These are phyloP conservation scores for Neodiprion fabricii DNA, from an alignment of 1,140 invertebrate species.

Conservation along the genomic window DNA sequence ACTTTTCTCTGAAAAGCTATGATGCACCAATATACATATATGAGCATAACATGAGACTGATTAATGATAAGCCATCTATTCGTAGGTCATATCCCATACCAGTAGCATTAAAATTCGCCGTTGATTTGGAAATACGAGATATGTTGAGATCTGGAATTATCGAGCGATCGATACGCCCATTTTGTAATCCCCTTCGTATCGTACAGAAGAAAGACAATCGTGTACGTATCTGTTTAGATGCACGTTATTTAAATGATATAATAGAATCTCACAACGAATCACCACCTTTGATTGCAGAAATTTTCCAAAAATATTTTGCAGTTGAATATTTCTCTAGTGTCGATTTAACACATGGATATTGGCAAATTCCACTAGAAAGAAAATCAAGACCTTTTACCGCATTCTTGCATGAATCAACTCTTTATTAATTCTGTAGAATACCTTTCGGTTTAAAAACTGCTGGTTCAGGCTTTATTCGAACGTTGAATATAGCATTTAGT, in stretches of 20 bases:
- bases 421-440: slow-evolving; percentile 35
- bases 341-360: slow-evolving; percentile 45
- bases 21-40: slow-evolving; percentile 23
- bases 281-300: slow-evolving; percentile 25
- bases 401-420: slow-evolving; percentile 38
- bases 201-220: slow-evolving; percentile 18
- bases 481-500: slow-evolving; percentile 11
- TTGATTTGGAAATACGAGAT: slow-evolving; percentile 15
- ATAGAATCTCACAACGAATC: slow-evolving; percentile 27
- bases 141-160: slow-evolving; percentile 33
- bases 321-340: slow-evolving; percentile 31
- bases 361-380: slow-evolving; percentile 39
- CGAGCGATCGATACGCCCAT: slow-evolving; percentile 34
- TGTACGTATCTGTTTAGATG: slow-evolving; percentile 30
- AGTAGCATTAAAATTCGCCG: slow-evolving; percentile 11
- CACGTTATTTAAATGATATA: slow-evolving; percentile 25
- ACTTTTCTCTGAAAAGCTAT: slow-evolving; percentile 17
- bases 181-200: slow-evolving; percentile 39
- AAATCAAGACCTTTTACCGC: slow-evolving; percentile 40
- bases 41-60: slow-evolving; percentile 26
- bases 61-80: slow-evolving; percentile 21
- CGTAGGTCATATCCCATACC: slow-evolving; percentile 29
- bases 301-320: slow-evolving; percentile 12
- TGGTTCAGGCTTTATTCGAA: slow-evolving; percentile 39
- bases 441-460: slow-evolving; percentile 44